phyloP scores from a whole-genome alignment of 2,888 invertebrate genomes.

The Scaptomyza caliginosa region DNA sequence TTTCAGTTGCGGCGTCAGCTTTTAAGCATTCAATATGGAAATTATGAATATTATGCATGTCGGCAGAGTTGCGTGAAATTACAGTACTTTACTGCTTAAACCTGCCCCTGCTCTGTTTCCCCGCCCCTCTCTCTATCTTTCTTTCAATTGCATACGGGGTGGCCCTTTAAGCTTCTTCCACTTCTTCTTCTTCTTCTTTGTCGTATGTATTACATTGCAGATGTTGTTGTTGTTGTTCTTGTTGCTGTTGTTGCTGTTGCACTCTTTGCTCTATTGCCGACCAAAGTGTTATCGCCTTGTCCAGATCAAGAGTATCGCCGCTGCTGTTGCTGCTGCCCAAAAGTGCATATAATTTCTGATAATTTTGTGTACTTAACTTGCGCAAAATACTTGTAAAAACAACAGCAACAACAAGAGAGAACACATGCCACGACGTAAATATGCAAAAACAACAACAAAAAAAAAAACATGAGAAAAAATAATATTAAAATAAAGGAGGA shows the following conservation, averaged over 20 bases:
- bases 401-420: constrained; percentile 18
- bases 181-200: background rate
- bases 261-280: constrained; percentile 30
- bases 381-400: constrained; percentile 55
- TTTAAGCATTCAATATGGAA: constrained; percentile 19
- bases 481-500: constrained; percentile 36
- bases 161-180: constrained; percentile 1
- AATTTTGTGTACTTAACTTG: constrained; percentile 76
- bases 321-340: constrained; percentile 43
- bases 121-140: background rate
- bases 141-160: constrained; percentile 4
- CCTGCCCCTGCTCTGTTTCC: background rate
- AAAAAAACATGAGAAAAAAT: constrained; percentile 14
- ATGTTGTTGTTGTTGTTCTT: background rate
- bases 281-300: constrained; percentile 32
- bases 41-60: constrained; percentile 70
- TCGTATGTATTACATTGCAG: background rate
- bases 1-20: background rate
- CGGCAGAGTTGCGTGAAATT: constrained; percentile 74
- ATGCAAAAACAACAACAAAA: constrained; percentile 39
- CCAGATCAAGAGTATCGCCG: constrained; percentile 46
- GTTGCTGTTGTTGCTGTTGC: background rate
- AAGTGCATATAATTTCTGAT: constrained; percentile 77
- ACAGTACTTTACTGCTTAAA: constrained; percentile 48
- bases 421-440: constrained; percentile 35